Base-by-base conservation (phyloP, 2,113 vertebrate species). In the Eulemur rufifrons region DNA sequence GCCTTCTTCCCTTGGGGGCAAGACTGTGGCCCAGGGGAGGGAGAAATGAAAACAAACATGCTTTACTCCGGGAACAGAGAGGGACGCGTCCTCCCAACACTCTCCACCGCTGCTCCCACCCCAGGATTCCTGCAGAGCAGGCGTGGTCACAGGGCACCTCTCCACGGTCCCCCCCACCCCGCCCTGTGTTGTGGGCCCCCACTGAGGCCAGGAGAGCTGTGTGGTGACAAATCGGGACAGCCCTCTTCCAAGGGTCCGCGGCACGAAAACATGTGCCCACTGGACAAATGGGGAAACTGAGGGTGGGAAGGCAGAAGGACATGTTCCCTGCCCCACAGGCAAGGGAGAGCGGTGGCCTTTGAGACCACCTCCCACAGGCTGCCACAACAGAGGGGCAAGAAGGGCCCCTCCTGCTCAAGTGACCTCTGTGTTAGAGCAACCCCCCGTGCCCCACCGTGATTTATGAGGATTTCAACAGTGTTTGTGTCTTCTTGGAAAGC, bases 401-500 rank as follows among this genome's bases (percentile, higher is more conserved):
- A 13, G 21, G 71, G 56, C 39, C 71, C 85, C 66, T 15, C 78
- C 74, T 5, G 56, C 56, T 42, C 18, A 0, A 1, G 66, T 39
- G 85, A 95, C 96, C 95, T 93, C 47, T 64, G 59, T 17, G 0
- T 71, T 8, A 32, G 66, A 34, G 68, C 1, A 34, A 47, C 20
- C 50, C 61, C n/a, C 34, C 20, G 17, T 5, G 7, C 81, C 34
- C 86, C 12, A 0, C 14, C 1, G 0, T 97, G 96, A 97, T 96
- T 96, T 97, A 97, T 3, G 92, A 93, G 92, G 52, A 64, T n/a
- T 59, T 50, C 91, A 47, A 13, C 76, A 12, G 76, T 84, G 88
- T 93, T 91, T 69, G 73, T 83, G 94, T 96, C 88, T 96, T 37
- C 97, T 97, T 96, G 96, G 89, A 97, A 97, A 96, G 95, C 94